phyloP scores from a whole-genome alignment of 2,888 invertebrate genomes.

The Allolobophora icterica region DNA sequence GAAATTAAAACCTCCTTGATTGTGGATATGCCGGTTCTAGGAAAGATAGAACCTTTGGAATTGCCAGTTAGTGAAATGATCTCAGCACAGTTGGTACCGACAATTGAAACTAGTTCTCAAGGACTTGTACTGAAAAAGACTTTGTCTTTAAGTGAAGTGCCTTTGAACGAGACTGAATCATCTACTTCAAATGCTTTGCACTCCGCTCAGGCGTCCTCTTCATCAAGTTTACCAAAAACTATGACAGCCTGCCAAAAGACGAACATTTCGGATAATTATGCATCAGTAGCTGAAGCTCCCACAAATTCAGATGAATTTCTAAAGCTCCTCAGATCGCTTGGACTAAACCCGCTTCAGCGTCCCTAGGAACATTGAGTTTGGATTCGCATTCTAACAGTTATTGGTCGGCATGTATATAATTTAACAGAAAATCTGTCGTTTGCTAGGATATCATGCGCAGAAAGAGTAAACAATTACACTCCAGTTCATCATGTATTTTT shows the following conservation, averaged over 20 bases:
- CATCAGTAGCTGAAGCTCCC: not conserved
- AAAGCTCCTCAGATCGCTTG: not conserved
- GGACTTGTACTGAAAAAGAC: not conserved
- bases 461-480: not conserved
- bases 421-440: not conserved
- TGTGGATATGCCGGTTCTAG: not conserved
- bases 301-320: not conserved
- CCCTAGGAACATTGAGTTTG: not conserved
- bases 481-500: not conserved
- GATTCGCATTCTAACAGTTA: not conserved
- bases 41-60: not conserved
- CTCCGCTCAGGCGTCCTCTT: not conserved
- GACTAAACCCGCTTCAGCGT: slow-evolving; percentile 5
- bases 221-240: not conserved
- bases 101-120: not conserved
- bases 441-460: slow-evolving; percentile 7
- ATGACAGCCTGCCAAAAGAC: not conserved
- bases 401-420: not conserved
- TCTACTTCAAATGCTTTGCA: not conserved
- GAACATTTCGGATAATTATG: not conserved
- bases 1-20: not conserved
- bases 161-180: not conserved
- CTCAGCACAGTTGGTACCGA: not conserved
- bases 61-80: not conserved
- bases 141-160: not conserved